phyloP scores from a whole-genome alignment of 37 sponge, comb jelly and placozoan genomes.

The Amphimedon queenslandica region DNA sequence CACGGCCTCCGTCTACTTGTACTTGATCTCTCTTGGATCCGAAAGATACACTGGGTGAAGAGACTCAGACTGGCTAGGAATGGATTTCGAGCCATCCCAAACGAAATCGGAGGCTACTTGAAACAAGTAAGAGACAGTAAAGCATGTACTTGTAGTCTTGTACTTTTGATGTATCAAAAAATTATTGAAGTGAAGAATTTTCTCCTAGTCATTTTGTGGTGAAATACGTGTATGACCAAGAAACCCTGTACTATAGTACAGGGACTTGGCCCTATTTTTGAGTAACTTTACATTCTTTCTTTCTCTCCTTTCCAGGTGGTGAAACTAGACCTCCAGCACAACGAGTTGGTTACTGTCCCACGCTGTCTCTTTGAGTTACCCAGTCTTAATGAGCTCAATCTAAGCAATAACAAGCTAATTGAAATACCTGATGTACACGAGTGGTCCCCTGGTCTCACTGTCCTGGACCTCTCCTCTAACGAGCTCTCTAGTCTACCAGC shows the following conservation, averaged over 20 bases:
- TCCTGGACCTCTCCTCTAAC: slow-evolving; percentile 77
- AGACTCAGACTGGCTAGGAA: slow-evolving; percentile 60
- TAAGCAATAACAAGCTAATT: slow-evolving; percentile 62
- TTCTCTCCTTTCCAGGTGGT: slow-evolving; percentile 22
- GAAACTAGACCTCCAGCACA: slow-evolving; percentile 67
- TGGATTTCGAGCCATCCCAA: slow-evolving; percentile 55
- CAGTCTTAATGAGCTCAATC: slow-evolving; percentile 63
- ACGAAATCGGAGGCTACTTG: slow-evolving; percentile 63
- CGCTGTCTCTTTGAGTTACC: slow-evolving; percentile 78
- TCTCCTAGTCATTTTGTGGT: no score
- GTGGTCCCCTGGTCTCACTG: slow-evolving; percentile 69
- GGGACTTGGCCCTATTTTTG: no score
- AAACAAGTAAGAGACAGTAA: slow-evolving; percentile 59
- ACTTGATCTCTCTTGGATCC: slow-evolving; percentile 65
- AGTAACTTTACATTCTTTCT: neutral
- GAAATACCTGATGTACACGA: slow-evolving; percentile 71
- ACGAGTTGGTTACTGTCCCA: slow-evolving; percentile 67
- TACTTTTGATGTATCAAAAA: no score
- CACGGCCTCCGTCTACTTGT: slow-evolving; percentile 60
- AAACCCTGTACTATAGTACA: no score
- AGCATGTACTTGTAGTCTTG: no score
- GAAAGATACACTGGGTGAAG: slow-evolving; percentile 74
- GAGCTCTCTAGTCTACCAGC: slow-evolving; percentile 62
- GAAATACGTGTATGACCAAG: no score
- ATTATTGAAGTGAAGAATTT: no score